Conservation (phyloP, 2,113 vertebrate species). For the Mus spicilegus region DNA sequence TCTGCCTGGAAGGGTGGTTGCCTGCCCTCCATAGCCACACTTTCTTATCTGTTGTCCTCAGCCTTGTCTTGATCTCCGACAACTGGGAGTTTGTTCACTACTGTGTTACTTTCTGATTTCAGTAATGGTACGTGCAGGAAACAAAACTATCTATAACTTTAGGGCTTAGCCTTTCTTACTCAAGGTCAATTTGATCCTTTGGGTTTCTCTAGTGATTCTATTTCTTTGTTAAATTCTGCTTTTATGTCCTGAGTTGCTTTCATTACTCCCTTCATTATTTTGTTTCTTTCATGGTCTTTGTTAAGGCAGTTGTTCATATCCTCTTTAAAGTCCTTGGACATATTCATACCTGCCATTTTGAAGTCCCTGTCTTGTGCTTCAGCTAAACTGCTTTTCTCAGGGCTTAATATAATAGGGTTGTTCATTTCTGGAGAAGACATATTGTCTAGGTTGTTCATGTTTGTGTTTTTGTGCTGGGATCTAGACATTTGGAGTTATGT, state of each 20-base stretch:
- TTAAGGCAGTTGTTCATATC: neutral
- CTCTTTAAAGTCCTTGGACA: neutral
- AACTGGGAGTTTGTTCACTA: neutral
- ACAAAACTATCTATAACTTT: neutral
- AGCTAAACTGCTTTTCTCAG: neutral
- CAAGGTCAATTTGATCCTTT: neutral
- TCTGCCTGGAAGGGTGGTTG: fast-evolving
- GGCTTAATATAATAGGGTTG: neutral
- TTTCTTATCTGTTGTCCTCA: neutral
- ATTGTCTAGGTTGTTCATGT: neutral
- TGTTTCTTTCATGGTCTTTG: neutral
- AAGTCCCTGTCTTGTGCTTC: neutral
- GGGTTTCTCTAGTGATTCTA: neutral
- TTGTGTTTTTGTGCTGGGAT: neutral
- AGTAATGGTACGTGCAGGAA: fast-evolving
- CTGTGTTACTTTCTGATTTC: neutral
- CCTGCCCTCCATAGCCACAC: neutral
- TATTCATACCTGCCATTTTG: neutral
- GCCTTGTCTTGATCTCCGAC: neutral
- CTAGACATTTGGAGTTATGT: neutral
- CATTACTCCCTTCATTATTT: neutral
- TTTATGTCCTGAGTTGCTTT: neutral
- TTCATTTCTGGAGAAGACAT: neutral
- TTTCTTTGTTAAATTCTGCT: neutral
- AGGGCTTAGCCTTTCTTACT: neutral